phyloP scores from a whole-genome alignment of 2,113 vertebrate species.

The Ramphastos sulfuratus region DNA sequence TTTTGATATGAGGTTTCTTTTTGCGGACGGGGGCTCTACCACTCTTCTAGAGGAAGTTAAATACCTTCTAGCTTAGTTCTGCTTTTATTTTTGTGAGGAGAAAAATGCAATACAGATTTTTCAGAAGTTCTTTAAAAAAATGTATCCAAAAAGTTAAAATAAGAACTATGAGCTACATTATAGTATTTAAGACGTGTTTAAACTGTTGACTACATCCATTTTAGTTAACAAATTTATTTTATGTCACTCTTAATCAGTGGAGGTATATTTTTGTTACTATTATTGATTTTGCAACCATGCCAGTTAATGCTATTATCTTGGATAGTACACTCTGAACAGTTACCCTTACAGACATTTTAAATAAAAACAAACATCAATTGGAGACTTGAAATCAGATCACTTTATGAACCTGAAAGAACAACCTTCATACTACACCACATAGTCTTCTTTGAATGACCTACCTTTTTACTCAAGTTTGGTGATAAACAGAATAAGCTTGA shows the following conservation, averaged over 20 bases:
- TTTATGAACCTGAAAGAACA: conserved; percentile 63
- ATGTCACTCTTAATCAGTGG: conserved; percentile 73
- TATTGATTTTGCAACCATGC: conserved; percentile 74
- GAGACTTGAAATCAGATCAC: conserved; percentile 68
- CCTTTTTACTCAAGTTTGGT: conserved; percentile 15
- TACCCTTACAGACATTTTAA: conserved; percentile 73
- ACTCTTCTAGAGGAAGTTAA: not conserved
- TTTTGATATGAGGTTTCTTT: not conserved
- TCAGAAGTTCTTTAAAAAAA: conserved; percentile 30
- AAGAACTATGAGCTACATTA: conserved; percentile 36
- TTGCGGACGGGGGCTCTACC: not conserved
- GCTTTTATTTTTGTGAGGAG: not conserved
- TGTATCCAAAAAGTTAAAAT: conserved; percentile 22
- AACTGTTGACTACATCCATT: conserved; percentile 60
- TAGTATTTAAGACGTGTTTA: conserved; percentile 36
- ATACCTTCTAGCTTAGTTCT: not conserved
- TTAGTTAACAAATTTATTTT: conserved; percentile 72
- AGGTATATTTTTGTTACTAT: conserved; percentile 72
- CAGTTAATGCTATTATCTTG: conserved; percentile 73
- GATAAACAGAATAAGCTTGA: not conserved
- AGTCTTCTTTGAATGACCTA: conserved; percentile 43
- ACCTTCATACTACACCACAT: not conserved
- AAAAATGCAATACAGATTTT: conserved; percentile 14
- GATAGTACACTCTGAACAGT: conserved; percentile 65
- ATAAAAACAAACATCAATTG: conserved; percentile 75